These are phyloP conservation scores for Podarcis siculus DNA, from an alignment of 2,797 vertebrate genomes.

Conservation along the genomic window DNA sequence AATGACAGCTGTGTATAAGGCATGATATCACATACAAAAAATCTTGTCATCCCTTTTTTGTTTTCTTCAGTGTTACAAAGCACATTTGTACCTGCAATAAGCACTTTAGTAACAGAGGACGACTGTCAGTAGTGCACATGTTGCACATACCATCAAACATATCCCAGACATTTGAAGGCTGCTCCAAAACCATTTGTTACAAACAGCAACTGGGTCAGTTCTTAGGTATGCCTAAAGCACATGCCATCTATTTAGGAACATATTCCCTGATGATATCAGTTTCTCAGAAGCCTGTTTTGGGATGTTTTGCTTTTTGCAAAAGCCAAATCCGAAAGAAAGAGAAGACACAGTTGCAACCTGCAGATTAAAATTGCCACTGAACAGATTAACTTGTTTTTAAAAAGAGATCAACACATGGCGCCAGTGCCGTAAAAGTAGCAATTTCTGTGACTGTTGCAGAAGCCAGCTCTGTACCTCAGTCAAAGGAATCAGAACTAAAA, in stretches of 20 bases:
- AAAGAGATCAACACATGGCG: constrained; percentile 24
- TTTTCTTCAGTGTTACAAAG: not conserved
- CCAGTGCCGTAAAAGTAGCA: not conserved
- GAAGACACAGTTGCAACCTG: constrained; percentile 55
- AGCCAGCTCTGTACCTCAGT: not conserved
- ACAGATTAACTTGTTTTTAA: constrained; percentile 34
- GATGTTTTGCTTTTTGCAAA: constrained; percentile 6
- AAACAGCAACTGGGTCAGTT: constrained; percentile 61
- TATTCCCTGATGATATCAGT: constrained; percentile 8
- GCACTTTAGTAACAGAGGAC: constrained; percentile 39
- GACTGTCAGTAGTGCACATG: constrained; percentile 52
- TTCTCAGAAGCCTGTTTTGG: constrained; percentile 15
- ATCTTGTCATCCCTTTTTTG: not conserved
- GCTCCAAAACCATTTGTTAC: constrained; percentile 68
- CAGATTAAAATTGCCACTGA: constrained; percentile 50
- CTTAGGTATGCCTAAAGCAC: constrained; percentile 61
- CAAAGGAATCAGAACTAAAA: not conserved
- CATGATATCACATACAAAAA: too few species aligned
- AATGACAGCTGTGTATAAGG: not conserved
- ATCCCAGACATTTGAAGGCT: constrained; percentile 61
- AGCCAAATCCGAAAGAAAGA: constrained; percentile 54
- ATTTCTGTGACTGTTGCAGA: not conserved
- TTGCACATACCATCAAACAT: constrained; percentile 51
- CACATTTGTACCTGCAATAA: constrained; percentile 48
- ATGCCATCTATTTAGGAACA: constrained; percentile 64